Evolutionary conservation across 2,888 invertebrate species (phyloP).

Genomic region (Scaptomyza caliginosa): DNA sequence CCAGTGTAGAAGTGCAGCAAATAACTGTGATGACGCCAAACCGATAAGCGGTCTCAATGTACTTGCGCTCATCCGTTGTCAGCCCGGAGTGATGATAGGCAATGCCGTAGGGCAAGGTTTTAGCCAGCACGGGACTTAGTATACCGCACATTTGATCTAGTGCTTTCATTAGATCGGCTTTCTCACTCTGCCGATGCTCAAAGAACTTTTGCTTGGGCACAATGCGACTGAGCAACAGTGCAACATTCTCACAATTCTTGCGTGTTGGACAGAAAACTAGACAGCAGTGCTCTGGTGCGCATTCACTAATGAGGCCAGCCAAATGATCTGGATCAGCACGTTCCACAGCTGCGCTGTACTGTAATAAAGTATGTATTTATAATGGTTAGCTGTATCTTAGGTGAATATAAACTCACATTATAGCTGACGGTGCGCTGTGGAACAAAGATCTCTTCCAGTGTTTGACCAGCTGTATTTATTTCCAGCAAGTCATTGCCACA

Average conservation of each 20-base stretch:
- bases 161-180: conserved; percentile 86
- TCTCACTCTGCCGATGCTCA: conserved; percentile 86
- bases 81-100: conserved; percentile 98
- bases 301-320: conserved; percentile 91
- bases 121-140: conserved; percentile 88
- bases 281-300: conserved; percentile 91
- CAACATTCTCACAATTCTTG: conserved; percentile 96
- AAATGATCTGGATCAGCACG: conserved; percentile 91
- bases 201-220: conserved; percentile 85
- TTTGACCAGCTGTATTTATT: conserved; percentile 85
- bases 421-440: conserved; percentile 85
- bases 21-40: conserved; percentile 93
- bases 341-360: conserved; percentile 87
- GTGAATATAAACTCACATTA: conserved; percentile 57
- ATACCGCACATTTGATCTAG: conserved; percentile 87
- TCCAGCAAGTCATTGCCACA: conserved; percentile 86
- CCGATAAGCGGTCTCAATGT: conserved; percentile 93
- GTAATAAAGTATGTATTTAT: conserved; percentile 57
- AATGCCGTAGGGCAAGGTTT: conserved; percentile 91
- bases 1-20: conserved; percentile 97
- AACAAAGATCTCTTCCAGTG: conserved; percentile 85
- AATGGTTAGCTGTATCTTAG: neutral
- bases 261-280: conserved; percentile 97
- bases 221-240: conserved; percentile 89
- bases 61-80: conserved; percentile 92